Conservation (phyloP, 2,797 vertebrate species). For the Loriculus beryllinus region DNA sequence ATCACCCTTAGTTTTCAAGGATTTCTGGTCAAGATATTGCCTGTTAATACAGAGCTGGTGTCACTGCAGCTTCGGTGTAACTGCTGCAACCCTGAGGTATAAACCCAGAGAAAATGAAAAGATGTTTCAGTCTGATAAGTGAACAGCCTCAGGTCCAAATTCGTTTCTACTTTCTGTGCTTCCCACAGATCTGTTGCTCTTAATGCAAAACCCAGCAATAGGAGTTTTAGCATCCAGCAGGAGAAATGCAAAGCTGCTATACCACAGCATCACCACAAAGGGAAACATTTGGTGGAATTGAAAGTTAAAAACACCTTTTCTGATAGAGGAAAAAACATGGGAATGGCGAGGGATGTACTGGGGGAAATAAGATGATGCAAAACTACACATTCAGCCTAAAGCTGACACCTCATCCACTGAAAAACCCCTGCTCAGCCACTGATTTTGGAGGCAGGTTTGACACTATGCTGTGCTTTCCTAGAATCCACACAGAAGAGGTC, state of each 20-base stretch:
- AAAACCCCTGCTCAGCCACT: not conserved
- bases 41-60: not conserved
- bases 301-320: not conserved
- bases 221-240: not conserved
- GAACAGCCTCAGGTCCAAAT: not conserved
- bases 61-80: not conserved
- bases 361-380: not conserved
- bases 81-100: not conserved
- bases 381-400: not conserved
- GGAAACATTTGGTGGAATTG: not conserved
- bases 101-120: not conserved
- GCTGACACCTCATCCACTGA: not conserved
- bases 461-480: not conserved
- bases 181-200: not conserved
- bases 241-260: not conserved
- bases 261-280: not conserved
- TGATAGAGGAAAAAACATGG: accelerated
- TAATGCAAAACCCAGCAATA: not conserved
- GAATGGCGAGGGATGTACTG: not conserved
- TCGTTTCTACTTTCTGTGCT: not conserved
- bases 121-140: not conserved
- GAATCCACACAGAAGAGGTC: not conserved
- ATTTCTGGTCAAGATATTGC: not conserved
- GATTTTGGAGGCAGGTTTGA: not conserved
- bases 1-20: not conserved